phyloP scores from a whole-genome alignment of 2,113 vertebrate genomes.

The Poeciliopsis occidentalis region DNA sequence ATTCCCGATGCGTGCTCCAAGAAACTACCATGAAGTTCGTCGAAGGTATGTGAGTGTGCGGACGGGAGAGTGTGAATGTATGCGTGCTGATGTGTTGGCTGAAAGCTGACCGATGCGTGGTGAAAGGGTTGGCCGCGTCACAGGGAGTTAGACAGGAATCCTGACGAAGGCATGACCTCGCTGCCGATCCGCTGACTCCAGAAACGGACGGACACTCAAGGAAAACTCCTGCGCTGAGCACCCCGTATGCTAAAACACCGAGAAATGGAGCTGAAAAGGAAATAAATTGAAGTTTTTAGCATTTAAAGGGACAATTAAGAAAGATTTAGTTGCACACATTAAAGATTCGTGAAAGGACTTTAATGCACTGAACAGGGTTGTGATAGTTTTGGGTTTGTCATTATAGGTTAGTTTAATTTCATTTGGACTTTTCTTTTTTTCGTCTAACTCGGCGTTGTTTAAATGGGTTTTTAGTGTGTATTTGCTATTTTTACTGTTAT shows the following conservation, averaged over 20 bases:
- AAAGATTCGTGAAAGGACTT: too few relatives aligned
- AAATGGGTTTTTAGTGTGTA: too few relatives aligned
- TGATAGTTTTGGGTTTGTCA: too few relatives aligned
- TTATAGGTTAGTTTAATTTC: too few relatives aligned
- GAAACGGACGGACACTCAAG: background rate
- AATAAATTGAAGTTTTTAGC: background rate
- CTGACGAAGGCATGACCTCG: conserved; percentile 12
- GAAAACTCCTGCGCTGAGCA: background rate
- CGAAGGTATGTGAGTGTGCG: background rate
- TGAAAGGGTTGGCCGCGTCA: conserved; percentile 17
- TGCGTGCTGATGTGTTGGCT: conserved; percentile 9
- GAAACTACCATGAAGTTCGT: background rate
- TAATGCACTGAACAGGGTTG: too few relatives aligned
- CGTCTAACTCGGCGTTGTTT: too few relatives aligned
- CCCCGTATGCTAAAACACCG: background rate
- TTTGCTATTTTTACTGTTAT: too few relatives aligned
- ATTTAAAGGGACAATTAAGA: too few relatives aligned
- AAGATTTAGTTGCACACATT: too few relatives aligned
- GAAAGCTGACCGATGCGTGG: conserved; percentile 28
- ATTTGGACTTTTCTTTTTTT: too few relatives aligned
- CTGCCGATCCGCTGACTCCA: conserved; percentile 2
- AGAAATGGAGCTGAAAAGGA: background rate
- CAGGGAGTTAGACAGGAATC: conserved; percentile 5
- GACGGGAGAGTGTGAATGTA: background rate
- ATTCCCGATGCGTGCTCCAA: background rate